These are phyloP conservation scores for Hippocampus mohnikei DNA, from an alignment of 2,113 vertebrate genomes.

Conservation along the genomic window DNA sequence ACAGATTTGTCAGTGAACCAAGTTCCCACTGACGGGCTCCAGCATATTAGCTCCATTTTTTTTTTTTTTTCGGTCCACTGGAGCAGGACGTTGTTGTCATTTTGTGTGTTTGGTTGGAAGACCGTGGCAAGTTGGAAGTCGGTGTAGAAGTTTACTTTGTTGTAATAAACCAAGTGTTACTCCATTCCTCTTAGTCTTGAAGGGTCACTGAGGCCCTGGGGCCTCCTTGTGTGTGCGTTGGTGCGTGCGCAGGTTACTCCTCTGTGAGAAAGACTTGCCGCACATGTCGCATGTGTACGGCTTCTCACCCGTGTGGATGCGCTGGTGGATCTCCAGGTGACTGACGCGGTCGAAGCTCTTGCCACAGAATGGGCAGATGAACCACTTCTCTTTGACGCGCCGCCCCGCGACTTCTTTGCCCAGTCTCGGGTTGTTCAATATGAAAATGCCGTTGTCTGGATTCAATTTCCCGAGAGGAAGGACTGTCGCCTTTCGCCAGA, in stretches of 20 bases:
- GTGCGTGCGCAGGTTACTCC: constrained; percentile 75
- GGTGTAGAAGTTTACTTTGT: not conserved
- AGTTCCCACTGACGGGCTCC: no score
- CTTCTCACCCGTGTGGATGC: constrained; percentile 74
- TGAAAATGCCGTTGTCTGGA: constrained; percentile 33
- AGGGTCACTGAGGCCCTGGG: constrained; percentile 27
- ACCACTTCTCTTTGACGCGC: constrained; percentile 69
- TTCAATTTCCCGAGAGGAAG: not conserved
- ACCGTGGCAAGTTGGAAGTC: no score
- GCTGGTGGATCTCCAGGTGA: constrained; percentile 75
- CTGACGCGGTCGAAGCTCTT: constrained; percentile 76
- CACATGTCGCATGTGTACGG: constrained; percentile 65
- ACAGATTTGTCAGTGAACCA: no score
- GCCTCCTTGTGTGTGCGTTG: constrained; percentile 67
- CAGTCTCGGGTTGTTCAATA: constrained; percentile 27
- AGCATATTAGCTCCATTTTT: no score
- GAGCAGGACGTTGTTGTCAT: not conserved
- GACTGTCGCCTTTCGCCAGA: constrained; percentile 22
- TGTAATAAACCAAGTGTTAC: not conserved
- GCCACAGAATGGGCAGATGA: constrained; percentile 74
- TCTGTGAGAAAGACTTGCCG: constrained; percentile 71
- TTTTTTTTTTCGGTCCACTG: no score
- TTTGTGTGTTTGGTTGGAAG: not conserved
- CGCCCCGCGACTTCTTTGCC: constrained; percentile 33
- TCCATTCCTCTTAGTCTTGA: not conserved